Percentiles rank a stretch among this genome's conserved stretches.
phyloP scores from a whole-genome alignment of 2,888 invertebrate genomes.

The Amorpha juglandis region DNA sequence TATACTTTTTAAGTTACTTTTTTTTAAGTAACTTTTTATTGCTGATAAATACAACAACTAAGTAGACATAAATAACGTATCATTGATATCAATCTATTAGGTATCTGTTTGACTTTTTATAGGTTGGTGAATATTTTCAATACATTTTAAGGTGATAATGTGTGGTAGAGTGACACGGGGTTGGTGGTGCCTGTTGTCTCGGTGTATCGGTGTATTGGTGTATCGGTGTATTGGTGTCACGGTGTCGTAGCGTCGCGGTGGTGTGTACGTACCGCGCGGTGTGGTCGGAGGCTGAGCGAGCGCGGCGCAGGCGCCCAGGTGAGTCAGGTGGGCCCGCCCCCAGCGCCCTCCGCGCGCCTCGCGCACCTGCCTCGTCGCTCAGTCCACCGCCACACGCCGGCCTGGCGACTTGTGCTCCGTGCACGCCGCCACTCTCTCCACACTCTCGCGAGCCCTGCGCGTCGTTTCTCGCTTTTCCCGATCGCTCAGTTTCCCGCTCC shows the following conservation, averaged over 20 bases:
- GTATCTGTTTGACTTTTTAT: too few species aligned
- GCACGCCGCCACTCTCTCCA: constrained; percentile 82
- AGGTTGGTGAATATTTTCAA: neutral
- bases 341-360: constrained; percentile 72
- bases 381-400: constrained; percentile 76
- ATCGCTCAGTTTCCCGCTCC: constrained; percentile 76
- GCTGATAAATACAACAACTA: too few species aligned
- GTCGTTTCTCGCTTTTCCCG: constrained; percentile 79
- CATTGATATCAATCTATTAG: too few species aligned
- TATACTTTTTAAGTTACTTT: neutral
- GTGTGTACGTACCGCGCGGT: constrained; percentile 2
- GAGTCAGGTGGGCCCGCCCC: constrained; percentile 82
- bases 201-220: constrained; percentile 38
- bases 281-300: constrained; percentile 68
- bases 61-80: too few species aligned
- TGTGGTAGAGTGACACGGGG: constrained; percentile 32
- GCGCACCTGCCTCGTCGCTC: constrained; percentile 77
- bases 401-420: constrained; percentile 81
- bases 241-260: constrained; percentile 34
- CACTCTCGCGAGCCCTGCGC: constrained; percentile 81
- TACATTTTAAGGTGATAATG: constrained; percentile 26
- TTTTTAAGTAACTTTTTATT: too few species aligned
- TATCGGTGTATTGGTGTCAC: constrained; percentile 31
- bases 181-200: constrained; percentile 38
- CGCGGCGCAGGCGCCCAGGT: constrained; percentile 83